Percentiles rank a stretch among this genome's conserved stretches.
phyloP scores from a whole-genome alignment of 2,797 vertebrate species.

The Phrynocephalus forsythii region DNA sequence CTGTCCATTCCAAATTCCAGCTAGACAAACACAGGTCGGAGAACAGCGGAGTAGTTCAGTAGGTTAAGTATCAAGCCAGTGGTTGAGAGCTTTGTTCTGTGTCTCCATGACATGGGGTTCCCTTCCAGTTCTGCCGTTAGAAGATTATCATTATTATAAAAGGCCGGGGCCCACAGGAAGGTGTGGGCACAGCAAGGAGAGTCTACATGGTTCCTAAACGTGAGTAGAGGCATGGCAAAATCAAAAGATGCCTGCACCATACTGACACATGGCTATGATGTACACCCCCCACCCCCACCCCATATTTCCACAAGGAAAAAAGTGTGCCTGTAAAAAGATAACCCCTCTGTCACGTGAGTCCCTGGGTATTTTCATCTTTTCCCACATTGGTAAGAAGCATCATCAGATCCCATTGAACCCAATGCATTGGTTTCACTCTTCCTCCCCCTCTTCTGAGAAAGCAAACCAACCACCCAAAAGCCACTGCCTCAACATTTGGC shows the following conservation, averaged over 20 bases:
- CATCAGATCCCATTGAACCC: not conserved
- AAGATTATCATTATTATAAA: not conserved
- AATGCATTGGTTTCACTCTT: not conserved
- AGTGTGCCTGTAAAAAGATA: too few relatives aligned
- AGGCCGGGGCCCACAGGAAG: not conserved
- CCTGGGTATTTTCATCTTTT: not conserved
- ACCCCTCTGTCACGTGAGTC: too few relatives aligned
- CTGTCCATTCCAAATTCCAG: not conserved
- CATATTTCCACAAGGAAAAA: not conserved
- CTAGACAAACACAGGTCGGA: not conserved
- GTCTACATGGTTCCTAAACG: not conserved
- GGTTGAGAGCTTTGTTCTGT: too few relatives aligned
- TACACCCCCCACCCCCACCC: not conserved
- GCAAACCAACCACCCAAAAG: too few relatives aligned
- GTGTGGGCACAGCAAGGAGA: not conserved
- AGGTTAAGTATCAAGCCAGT: too few relatives aligned
- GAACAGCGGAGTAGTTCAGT: too few relatives aligned
- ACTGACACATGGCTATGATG: not conserved
- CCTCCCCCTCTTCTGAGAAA: not conserved
- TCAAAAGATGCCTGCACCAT: not conserved
- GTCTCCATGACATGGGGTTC: too few relatives aligned
- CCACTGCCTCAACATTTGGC: not conserved
- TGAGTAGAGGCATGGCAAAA: not conserved
- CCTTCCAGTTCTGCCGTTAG: too few relatives aligned
- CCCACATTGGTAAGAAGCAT: not conserved